A percentile compares a stretch with the other conserved stretches of the same genome.
Evolutionary conservation across 2,113 vertebrate genomes (phyloP).

Genomic region (Pseudolaguvia tuberculata): DNA sequence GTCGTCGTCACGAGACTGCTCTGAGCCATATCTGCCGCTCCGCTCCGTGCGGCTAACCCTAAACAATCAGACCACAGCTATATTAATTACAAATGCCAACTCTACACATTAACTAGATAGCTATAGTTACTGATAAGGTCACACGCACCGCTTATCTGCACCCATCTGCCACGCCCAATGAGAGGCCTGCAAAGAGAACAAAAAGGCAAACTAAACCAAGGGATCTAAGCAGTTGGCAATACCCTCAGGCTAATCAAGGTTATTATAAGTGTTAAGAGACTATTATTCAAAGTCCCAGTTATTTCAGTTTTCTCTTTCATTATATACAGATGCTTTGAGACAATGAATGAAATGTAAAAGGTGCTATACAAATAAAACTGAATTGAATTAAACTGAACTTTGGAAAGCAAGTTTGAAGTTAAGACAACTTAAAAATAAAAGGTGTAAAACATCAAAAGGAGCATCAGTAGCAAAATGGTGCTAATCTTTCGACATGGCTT

Average conservation of each 20-base stretch:
- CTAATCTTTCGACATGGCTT: no score
- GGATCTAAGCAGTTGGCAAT: not conserved
- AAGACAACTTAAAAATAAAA: no score
- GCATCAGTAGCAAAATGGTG: no score
- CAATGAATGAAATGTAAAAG: no score
- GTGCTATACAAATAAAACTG: no score
- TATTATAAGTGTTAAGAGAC: no score
- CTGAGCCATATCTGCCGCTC: slow-evolving; percentile 90
- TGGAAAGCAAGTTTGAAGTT: no score
- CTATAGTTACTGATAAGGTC: not conserved
- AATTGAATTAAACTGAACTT: no score
- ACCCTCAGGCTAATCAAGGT: not conserved
- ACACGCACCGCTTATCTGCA: slow-evolving; percentile 86
- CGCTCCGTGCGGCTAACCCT: slow-evolving; percentile 92
- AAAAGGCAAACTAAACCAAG: not conserved
- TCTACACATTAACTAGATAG: not conserved
- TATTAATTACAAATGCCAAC: not conserved
- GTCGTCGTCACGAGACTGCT: slow-evolving; percentile 83
- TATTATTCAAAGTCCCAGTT: no score
- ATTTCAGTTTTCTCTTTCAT: no score
- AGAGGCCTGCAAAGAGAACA: slow-evolving; percentile 2
- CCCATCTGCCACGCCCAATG: slow-evolving; percentile 70
- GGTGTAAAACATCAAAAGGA: no score
- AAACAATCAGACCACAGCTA: not conserved
- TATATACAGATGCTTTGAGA: no score